A percentile compares a stretch with the other conserved stretches of the same genome.
These are phyloP conservation scores for Leucopternis melanops DNA, from an alignment of 2,113 vertebrate species.

Conservation along the genomic window DNA sequence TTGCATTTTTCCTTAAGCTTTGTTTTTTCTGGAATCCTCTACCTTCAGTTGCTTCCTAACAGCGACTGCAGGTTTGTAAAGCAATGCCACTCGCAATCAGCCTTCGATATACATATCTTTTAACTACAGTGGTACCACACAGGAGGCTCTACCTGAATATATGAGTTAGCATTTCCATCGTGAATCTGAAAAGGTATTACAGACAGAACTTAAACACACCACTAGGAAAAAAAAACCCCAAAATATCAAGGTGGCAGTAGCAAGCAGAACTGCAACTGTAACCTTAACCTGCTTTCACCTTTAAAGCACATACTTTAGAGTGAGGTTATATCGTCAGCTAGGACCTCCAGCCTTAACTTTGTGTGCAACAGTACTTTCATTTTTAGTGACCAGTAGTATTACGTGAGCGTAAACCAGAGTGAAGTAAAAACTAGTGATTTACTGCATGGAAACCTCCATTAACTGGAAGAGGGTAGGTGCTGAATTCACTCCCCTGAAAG, in stretches of 20 bases:
- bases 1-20: background rate
- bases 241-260: background rate
- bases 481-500: background rate
- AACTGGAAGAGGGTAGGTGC: background rate
- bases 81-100: background rate
- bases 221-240: background rate
- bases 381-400: background rate
- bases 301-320: background rate
- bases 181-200: background rate
- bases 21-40: background rate
- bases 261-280: background rate
- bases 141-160: background rate
- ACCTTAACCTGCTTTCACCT: background rate
- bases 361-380: background rate
- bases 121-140: background rate
- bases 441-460: background rate
- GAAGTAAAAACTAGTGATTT: background rate
- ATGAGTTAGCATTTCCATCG: background rate
- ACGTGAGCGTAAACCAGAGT: rapidly evolving
- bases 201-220: background rate
- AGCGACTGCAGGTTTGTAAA: background rate
- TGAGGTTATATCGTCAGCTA: background rate
- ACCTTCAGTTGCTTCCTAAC: background rate
- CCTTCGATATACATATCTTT: background rate
- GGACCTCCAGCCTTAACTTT: background rate